Percentiles rank a stretch among this genome's conserved stretches.
phyloP scores from a whole-genome alignment of 2,888 invertebrate species.

The Lamellibrachia columna region DNA sequence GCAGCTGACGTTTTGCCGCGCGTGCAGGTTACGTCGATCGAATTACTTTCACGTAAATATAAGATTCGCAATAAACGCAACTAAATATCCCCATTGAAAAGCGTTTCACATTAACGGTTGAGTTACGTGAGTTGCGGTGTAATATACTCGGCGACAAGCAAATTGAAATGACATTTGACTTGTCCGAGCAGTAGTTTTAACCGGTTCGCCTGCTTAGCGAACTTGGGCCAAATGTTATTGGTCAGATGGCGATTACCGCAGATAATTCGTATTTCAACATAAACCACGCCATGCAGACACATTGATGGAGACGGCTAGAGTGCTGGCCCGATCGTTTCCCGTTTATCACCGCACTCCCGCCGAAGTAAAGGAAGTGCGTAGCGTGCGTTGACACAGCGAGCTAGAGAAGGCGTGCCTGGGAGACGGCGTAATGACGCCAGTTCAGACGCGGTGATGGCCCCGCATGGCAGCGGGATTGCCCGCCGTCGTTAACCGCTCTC shows the following conservation, averaged over 20 bases:
- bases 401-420: background rate
- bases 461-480: background rate
- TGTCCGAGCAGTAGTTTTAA: background rate
- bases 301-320: slow-evolving; percentile 3
- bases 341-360: background rate
- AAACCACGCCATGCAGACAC: background rate
- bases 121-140: too few species aligned
- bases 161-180: background rate
- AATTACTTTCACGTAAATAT: too few species aligned
- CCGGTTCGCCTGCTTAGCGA: background rate
- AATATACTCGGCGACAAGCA: background rate
- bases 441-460: background rate
- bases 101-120: too few species aligned
- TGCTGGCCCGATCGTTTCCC: background rate
- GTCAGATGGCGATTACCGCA: background rate
- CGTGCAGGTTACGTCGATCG: too few species aligned
- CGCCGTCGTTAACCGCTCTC: background rate
- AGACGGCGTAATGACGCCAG: background rate
- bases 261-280: background rate
- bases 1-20: too few species aligned
- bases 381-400: background rate
- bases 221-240: background rate
- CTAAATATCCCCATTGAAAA: too few species aligned
- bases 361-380: background rate
- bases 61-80: too few species aligned